Base-by-base conservation (phyloP, 1,140 invertebrate species). In the Cherax quadricarinatus region DNA sequence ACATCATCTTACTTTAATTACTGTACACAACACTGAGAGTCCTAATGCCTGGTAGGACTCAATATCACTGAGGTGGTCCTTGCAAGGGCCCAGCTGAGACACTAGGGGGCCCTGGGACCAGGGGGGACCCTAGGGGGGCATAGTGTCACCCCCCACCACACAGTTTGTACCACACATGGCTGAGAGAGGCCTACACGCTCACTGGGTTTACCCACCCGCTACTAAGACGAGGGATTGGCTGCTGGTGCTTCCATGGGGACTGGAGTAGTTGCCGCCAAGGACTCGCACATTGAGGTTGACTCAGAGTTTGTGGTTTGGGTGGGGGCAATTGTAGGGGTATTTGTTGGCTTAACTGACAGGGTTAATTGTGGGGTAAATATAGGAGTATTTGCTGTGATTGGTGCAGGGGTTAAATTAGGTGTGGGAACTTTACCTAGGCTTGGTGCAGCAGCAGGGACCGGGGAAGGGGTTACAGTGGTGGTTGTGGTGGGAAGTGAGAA, bases 1-100 rank as follows among this genome's bases (percentile, higher is more conserved):
- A 91, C 90, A 91, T 91, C 89, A 91, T 91, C 90, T 91, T 91
- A 91, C 85, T 91, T 91, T 91, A 91, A 30, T 86, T 91, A 91
- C 90, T 91, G 90, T 91, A 91, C 90, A 91, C 90, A 91, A 91
- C 90, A 91, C 90, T 91, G 90, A 86, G 90, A 91, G 90, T 79
- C 90, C 90, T 91, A 91, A 91, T 91, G 79, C 85, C 83, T 91
- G 90, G 90, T 91, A 91, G 90, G 90, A 91, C 90, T 91, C 90
- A 80, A 91, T 91, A 91, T 91, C 90, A 91, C 90, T 91, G 90
- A 91, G 90, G 90, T 91, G 90, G 90, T 91, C 90, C 90, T 78
- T 86, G 70, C 90, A 81, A 91, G 90, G 90, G 90, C 85, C 90
- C 90, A 66, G 84, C 90, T 91, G 90, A 91, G 90, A 91, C 90